These are phyloP conservation scores for Tympanoctomys barrerae DNA, from an alignment of 2,797 vertebrate genomes.

Conservation along the genomic window DNA sequence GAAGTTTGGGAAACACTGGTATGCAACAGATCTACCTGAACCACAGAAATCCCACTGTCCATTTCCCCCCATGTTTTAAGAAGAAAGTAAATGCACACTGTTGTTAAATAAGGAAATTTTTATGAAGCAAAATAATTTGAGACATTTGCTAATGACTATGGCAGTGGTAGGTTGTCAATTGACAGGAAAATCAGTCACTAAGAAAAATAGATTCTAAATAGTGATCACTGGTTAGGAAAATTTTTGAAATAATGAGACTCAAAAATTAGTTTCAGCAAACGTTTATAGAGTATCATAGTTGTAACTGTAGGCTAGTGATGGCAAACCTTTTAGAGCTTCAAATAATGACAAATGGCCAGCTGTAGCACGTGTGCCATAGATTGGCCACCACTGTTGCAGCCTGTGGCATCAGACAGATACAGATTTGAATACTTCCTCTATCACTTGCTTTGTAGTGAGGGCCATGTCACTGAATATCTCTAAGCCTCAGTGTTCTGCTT, in stretches of 20 bases:
- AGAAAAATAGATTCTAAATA: constrained; percentile 49
- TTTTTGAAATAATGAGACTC: neutral
- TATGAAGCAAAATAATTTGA: constrained; percentile 40
- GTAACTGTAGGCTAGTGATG: neutral
- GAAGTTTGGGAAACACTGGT: neutral
- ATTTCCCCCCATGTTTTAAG: neutral
- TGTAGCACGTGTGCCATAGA: neutral
- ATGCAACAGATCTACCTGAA: neutral
- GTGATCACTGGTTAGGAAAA: neutral
- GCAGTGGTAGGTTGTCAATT: neutral
- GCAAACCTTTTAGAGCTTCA: neutral
- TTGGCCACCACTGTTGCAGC: neutral
- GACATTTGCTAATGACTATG: constrained; percentile 16
- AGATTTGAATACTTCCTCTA: neutral
- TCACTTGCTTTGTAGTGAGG: neutral
- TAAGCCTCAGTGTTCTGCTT: constrained; percentile 22
- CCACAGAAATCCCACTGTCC: neutral
- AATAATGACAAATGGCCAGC: neutral
- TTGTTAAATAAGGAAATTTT: constrained; percentile 40
- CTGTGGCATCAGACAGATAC: neutral
- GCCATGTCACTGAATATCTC: neutral
- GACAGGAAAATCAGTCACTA: constrained; percentile 31
- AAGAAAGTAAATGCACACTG: constrained; percentile 10
- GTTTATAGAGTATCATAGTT: neutral
- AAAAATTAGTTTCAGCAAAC: neutral